A percentile compares a stretch with the other conserved stretches of the same genome.
These are phyloP conservation scores for Synanceia verrucosa DNA, from an alignment of 2,797 vertebrate species.

Conservation along the genomic window DNA sequence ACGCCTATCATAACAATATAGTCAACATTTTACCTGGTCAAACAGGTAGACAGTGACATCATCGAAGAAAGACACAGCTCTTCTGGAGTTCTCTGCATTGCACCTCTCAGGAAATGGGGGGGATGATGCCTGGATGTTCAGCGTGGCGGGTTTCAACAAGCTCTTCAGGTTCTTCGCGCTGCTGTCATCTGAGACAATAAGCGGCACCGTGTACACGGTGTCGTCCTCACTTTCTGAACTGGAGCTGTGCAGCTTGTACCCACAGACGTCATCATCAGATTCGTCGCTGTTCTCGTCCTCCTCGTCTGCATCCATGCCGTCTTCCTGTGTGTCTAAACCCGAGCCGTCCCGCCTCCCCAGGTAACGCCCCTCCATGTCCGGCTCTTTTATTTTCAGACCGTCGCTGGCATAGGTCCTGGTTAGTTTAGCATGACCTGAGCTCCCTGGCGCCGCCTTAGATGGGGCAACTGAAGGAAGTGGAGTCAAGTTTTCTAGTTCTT, in stretches of 20 bases:
- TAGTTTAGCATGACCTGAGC: constrained; percentile 76
- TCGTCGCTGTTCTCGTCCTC: constrained; percentile 97
- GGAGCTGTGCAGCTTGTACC: constrained; percentile 89
- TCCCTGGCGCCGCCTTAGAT: constrained; percentile 45
- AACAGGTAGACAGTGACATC: constrained; percentile 98
- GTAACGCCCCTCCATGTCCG: constrained; percentile 93
- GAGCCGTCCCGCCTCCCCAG: constrained; percentile 86
- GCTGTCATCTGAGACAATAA: constrained; percentile 86
- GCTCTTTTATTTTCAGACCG: constrained; percentile 90
- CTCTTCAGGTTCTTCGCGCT: constrained; percentile 87
- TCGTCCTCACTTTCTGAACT: constrained; percentile 94
- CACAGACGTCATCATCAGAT: constrained; percentile 91
- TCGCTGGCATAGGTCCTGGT: constrained; percentile 82
- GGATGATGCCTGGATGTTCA: constrained; percentile 49
- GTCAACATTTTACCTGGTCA: constrained; percentile 88
- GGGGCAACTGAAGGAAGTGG: constrained; percentile 31
- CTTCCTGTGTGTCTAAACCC: constrained; percentile 82
- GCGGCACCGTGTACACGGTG: constrained; percentile 83
- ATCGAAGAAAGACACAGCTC: constrained; percentile 95
- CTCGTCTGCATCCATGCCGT: constrained; percentile 92
- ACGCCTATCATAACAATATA: not conserved
- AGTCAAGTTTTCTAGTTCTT: constrained; percentile 28
- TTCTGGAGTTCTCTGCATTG: constrained; percentile 76
- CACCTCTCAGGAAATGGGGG: constrained; percentile 43
- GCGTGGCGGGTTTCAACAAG: constrained; percentile 85